These are phyloP conservation scores for Azemiops feae DNA, from an alignment of 2,113 vertebrate genomes.

Conservation along the genomic window DNA sequence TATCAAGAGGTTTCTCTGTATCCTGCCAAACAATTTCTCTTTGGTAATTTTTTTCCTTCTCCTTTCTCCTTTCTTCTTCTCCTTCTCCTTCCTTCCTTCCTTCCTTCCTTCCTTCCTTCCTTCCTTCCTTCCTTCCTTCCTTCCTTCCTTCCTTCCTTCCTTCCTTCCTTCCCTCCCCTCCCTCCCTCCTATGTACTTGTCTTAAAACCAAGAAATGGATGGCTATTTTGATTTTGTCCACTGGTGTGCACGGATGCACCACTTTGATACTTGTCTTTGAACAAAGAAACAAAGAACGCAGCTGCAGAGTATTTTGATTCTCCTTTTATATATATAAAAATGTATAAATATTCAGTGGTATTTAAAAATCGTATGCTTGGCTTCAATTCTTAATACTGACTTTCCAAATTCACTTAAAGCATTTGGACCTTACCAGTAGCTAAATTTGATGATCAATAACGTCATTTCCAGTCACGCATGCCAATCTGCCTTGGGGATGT, in stretches of 20 bases:
- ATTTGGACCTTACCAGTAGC: constrained; percentile 36
- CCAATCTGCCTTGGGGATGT: constrained; percentile 28
- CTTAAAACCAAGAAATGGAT: not conserved
- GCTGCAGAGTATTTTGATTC: not conserved
- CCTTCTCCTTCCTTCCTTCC: too few species aligned
- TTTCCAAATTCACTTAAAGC: constrained; percentile 46
- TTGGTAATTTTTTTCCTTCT: not conserved
- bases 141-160: not conserved
- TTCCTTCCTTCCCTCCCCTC: not conserved
- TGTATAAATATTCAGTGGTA: constrained; percentile 14
- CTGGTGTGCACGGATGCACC: not conserved
- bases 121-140: not conserved
- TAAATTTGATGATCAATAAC: constrained; percentile 47
- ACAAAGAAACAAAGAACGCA: not conserved
- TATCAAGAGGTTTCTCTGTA: not conserved
- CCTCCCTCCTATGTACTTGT: too few species aligned
- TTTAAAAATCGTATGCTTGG: constrained; percentile 20
- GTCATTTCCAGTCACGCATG: constrained; percentile 42
- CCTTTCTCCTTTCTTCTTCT: not conserved
- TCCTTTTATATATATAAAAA: constrained; percentile 13
- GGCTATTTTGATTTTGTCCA: not conserved
- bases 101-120: not conserved
- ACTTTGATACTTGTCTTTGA: not conserved
- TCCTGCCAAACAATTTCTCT: not conserved
- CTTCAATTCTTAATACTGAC: constrained; percentile 33